These are phyloP conservation scores for Dinomys branickii DNA, from an alignment of 2,113 vertebrate genomes.

Conservation along the genomic window DNA sequence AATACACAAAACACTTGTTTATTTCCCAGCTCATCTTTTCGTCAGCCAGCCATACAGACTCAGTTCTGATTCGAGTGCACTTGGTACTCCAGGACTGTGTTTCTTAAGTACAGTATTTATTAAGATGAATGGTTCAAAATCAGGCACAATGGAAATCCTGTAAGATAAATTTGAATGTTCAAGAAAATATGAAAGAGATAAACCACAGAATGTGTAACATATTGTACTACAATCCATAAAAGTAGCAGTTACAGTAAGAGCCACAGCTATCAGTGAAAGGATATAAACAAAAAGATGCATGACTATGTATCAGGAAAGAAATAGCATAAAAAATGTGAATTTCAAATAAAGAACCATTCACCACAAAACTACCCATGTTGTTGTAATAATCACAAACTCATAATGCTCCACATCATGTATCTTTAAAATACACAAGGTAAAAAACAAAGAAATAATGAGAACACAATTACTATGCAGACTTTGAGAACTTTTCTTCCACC, in stretches of 20 bases:
- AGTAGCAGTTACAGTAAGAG: background rate
- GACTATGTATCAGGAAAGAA: background rate
- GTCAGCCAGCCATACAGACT: background rate
- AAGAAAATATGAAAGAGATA: background rate
- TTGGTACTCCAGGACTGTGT: background rate
- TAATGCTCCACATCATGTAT: background rate
- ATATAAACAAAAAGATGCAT: background rate
- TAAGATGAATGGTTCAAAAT: background rate
- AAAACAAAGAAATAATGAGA: constrained; percentile 1
- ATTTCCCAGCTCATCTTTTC: background rate
- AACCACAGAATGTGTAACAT: background rate
- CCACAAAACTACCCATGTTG: background rate
- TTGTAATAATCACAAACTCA: background rate
- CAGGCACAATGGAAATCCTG: background rate
- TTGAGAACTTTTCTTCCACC: background rate
- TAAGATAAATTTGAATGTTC: background rate
- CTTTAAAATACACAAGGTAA: background rate
- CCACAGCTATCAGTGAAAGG: background rate
- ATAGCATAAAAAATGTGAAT: background rate
- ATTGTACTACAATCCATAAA: background rate
- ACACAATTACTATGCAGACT: background rate
- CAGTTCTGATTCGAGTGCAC: background rate
- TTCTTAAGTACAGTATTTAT: background rate
- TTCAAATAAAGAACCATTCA: background rate
- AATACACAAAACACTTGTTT: background rate